Evolutionary conservation across 2,888 invertebrate species (phyloP).

Genomic region (Tenthredo distinguenda): DNA sequence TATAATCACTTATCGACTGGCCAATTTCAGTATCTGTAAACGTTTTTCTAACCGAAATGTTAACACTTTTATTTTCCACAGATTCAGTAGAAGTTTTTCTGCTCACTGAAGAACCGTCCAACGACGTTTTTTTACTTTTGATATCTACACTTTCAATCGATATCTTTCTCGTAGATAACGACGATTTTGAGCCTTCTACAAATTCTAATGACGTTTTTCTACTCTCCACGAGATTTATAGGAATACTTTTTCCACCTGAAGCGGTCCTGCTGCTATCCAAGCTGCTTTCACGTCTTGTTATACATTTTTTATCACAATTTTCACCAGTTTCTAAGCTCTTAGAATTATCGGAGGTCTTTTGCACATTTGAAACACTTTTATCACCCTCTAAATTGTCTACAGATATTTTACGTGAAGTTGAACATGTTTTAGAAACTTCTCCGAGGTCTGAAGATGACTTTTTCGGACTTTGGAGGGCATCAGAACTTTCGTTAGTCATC

Average conservation of each 20-base stretch:
- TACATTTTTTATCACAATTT: constrained; percentile 51
- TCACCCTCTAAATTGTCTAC: constrained; percentile 54
- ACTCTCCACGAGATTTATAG: constrained; percentile 31
- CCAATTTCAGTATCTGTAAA: constrained; percentile 55
- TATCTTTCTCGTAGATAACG: constrained; percentile 56
- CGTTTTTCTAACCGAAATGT: constrained; percentile 57
- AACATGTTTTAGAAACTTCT: constrained; percentile 32
- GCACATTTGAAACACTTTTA: constrained; percentile 41
- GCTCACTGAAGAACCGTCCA: constrained; percentile 46
- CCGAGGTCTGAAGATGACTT: constrained; percentile 33
- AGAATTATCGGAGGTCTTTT: not conserved
- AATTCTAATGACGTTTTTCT: constrained; percentile 32
- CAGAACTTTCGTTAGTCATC: constrained; percentile 37
- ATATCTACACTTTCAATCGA: constrained; percentile 56
- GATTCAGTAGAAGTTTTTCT: constrained; percentile 54
- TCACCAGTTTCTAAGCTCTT: constrained; percentile 26
- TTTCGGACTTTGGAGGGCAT: not conserved
- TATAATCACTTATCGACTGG: constrained; percentile 54
- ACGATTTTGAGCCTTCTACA: constrained; percentile 52
- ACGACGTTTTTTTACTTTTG: constrained; percentile 54
- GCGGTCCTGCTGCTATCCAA: constrained; percentile 35
- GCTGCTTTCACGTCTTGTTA: constrained; percentile 43
- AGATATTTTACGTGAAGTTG: constrained; percentile 56
- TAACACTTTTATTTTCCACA: constrained; percentile 38
- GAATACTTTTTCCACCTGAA: constrained; percentile 29